Percentiles rank a stretch among this genome's conserved stretches.
Conservation (phyloP, 1,140 invertebrate species). For the Penaeus japonicus region DNA sequence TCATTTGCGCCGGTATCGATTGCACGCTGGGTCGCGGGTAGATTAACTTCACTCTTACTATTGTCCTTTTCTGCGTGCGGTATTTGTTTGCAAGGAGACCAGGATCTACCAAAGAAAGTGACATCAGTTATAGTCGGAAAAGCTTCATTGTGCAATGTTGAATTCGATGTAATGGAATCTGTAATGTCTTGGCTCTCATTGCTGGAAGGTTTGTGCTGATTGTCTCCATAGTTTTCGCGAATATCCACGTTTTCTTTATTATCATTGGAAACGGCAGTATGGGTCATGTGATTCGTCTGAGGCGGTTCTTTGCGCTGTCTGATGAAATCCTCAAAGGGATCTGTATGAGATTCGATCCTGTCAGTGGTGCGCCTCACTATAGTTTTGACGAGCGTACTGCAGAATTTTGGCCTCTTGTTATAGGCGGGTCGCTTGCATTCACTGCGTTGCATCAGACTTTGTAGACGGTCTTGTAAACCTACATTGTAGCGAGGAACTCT, state of each 20-base stretch:
- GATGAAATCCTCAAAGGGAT: slow-evolving; percentile 20
- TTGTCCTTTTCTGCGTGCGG: too few relatives aligned
- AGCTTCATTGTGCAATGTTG: too few relatives aligned
- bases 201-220: too few relatives aligned
- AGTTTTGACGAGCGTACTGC: slow-evolving; percentile 33
- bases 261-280: neutral
- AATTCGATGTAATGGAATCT: too few relatives aligned
- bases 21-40: too few relatives aligned
- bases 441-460: neutral
- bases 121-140: too few relatives aligned
- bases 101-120: too few relatives aligned
- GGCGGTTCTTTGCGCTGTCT: neutral
- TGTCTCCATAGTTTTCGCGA: too few relatives aligned
- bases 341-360: neutral
- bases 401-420: slow-evolving; percentile 30
- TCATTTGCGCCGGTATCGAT: too few relatives aligned
- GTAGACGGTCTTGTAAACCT: slow-evolving; percentile 34
- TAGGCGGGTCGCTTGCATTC: neutral
- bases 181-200: too few relatives aligned
- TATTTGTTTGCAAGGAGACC: too few relatives aligned
- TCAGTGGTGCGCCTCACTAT: slow-evolving; percentile 17
- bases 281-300: neutral
- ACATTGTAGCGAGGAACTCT: slow-evolving; percentile 22
- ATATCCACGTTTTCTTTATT: neutral
- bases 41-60: too few relatives aligned